Conservation (phyloP, 2,888 invertebrate species). For the Bedellia somnulentella region DNA sequence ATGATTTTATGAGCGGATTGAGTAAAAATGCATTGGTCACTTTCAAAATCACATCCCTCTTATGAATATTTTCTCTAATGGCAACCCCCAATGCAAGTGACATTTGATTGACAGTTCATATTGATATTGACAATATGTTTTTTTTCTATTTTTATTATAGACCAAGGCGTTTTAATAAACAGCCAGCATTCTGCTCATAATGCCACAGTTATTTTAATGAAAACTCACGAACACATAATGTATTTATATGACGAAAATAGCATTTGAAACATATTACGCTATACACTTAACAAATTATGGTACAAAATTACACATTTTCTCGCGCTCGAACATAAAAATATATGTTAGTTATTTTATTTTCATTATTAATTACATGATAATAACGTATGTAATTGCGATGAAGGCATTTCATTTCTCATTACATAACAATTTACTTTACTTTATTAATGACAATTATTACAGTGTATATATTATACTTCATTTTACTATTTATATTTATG, state of each 20-base stretch:
- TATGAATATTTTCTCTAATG: too few species aligned
- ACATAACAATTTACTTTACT: conserved; percentile 3
- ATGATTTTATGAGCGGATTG: too few species aligned
- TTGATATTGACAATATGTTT: too few species aligned
- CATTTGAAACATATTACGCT: neutral
- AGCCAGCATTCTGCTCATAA: neutral
- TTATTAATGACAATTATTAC: conserved; percentile 4
- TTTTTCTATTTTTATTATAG: too few species aligned
- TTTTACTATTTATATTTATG: too few species aligned
- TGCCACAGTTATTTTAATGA: neutral
- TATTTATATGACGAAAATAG: conserved; percentile 2
- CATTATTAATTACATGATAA: conserved; percentile 1
- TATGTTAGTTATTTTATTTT: conserved; percentile 1
- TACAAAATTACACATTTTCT: conserved; percentile 38
- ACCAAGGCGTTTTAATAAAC: too few species aligned
- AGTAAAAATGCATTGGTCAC: too few species aligned
- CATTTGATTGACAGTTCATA: too few species aligned
- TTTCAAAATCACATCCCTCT: too few species aligned
- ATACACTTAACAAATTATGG: conserved; percentile 9
- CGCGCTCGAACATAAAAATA: conserved; percentile 4
- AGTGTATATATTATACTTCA: too few species aligned
- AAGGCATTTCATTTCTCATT: conserved; percentile 5
- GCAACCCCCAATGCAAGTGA: too few species aligned
- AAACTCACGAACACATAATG: conserved; percentile 1
- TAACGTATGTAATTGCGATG: conserved; percentile 3